phyloP scores from a whole-genome alignment of 2,888 invertebrate species.

The Odontocolon sp. region DNA sequence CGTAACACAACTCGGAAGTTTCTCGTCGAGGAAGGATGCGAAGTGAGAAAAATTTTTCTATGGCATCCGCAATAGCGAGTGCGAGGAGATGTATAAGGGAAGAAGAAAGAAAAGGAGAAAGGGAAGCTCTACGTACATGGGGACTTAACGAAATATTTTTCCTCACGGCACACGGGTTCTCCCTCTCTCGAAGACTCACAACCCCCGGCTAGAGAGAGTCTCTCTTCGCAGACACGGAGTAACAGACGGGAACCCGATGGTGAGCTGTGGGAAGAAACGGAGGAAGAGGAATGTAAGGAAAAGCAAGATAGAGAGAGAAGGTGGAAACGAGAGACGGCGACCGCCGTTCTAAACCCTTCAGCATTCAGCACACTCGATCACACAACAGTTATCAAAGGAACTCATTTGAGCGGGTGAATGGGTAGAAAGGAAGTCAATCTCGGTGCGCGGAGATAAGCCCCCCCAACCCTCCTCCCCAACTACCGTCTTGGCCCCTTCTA shows the following conservation, averaged over 20 bases:
- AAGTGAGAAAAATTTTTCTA: constrained; percentile 25
- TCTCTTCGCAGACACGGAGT: background rate
- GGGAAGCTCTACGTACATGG: constrained; percentile 45
- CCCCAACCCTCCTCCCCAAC: constrained; percentile 80
- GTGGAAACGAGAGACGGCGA: constrained; percentile 53
- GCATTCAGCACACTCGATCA: constrained; percentile 80
- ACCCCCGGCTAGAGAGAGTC: no score
- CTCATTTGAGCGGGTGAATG: constrained; percentile 66
- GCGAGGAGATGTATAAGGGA: background rate
- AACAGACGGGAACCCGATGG: constrained; percentile 10
- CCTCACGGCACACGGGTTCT: constrained; percentile 8
- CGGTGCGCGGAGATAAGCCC: constrained; percentile 80
- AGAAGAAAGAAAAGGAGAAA: background rate
- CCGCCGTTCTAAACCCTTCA: constrained; percentile 76
- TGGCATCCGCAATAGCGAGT: background rate
- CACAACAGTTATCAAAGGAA: constrained; percentile 81
- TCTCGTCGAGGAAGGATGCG: background rate
- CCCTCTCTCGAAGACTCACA: constrained; percentile 3
- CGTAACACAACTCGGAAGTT: constrained; percentile 3
- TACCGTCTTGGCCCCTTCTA: constrained; percentile 62
- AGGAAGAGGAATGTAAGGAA: no score
- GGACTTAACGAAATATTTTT: constrained; percentile 55
- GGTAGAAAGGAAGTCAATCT: constrained; percentile 75
- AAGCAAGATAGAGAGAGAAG: no score
- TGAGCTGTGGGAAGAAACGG: constrained; percentile 45